Percentiles rank a stretch among this genome's conserved stretches.
Conservation (phyloP, 1,140 invertebrate species). For the Drosophila trapezifrons region DNA sequence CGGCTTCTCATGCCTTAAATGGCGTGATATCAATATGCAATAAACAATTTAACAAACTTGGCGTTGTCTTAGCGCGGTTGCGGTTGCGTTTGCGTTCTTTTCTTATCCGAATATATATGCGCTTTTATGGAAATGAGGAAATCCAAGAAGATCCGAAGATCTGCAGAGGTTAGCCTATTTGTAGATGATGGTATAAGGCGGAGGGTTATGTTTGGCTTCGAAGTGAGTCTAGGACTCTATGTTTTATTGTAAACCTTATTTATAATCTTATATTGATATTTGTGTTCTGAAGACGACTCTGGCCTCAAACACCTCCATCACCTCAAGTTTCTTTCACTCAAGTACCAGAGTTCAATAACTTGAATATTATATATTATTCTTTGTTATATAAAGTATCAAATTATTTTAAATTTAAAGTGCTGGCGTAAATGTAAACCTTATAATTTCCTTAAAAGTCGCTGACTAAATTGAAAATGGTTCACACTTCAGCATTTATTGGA, state of each 20-base stretch:
- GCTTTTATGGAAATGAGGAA: conserved; percentile 71
- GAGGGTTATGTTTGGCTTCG: background rate
- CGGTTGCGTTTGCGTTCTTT: conserved; percentile 47
- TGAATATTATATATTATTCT: background rate
- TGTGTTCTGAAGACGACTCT: too few relatives aligned
- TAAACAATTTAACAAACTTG: conserved; percentile 81
- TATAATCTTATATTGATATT: background rate
- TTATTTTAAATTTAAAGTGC: conserved; percentile 2
- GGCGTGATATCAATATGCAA: conserved; percentile 80
- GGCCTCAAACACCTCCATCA: too few relatives aligned
- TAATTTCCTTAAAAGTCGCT: conserved; percentile 6
- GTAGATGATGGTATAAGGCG: background rate
- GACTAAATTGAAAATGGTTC: conserved; percentile 19
- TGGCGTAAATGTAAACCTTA: background rate
- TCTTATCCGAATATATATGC: conserved; percentile 22
- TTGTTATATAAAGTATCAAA: background rate
- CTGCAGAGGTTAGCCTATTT: conserved; percentile 12
- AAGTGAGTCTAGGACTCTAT: background rate
- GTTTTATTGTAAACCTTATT: background rate
- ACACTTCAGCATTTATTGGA: conserved; percentile 20
- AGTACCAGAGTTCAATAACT: background rate
- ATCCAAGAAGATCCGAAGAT: conserved; percentile 61
- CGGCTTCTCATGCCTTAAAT: conserved; percentile 69
- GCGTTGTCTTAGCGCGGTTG: conserved; percentile 67
- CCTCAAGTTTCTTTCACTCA: background rate